phyloP scores from a whole-genome alignment of 2,113 vertebrate genomes.

The Theropithecus gelada region DNA sequence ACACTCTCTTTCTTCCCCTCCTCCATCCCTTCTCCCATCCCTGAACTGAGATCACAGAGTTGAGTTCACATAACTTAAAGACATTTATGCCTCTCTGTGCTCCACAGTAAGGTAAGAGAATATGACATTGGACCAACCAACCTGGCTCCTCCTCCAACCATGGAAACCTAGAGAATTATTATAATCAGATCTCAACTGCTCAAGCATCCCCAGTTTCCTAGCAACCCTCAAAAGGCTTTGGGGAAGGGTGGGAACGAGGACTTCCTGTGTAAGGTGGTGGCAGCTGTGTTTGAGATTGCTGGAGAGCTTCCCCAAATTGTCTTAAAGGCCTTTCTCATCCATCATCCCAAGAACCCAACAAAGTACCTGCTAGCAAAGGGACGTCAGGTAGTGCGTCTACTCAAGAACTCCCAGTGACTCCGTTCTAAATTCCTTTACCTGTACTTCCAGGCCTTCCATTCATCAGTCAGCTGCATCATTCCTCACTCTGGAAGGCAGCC shows the following conservation, averaged over 20 bases:
- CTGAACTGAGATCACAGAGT: slow-evolving; percentile 45
- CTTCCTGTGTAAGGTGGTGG: slow-evolving; percentile 25
- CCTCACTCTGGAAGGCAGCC: fast-evolving
- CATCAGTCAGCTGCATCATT: too few species aligned
- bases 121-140: background rate
- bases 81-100: background rate
- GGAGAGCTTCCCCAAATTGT: background rate
- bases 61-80: background rate
- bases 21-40: background rate
- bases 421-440: background rate
- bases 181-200: slow-evolving; percentile 66
- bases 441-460: background rate
- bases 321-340: background rate
- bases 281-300: slow-evolving; percentile 31
- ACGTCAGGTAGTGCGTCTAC: background rate
- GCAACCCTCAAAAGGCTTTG: slow-evolving; percentile 68
- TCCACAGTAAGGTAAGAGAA: slow-evolving; percentile 30
- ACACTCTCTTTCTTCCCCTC: background rate
- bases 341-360: background rate
- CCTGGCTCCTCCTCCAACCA: slow-evolving; percentile 32
- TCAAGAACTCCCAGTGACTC: background rate
- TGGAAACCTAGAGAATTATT: slow-evolving; percentile 60
- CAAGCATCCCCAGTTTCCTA: slow-evolving; percentile 72
- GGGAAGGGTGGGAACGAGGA: slow-evolving; percentile 56
- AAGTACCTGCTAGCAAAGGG: background rate